These are phyloP conservation scores for Perca schrenkii DNA, from an alignment of 2,113 vertebrate genomes.

Conservation along the genomic window DNA sequence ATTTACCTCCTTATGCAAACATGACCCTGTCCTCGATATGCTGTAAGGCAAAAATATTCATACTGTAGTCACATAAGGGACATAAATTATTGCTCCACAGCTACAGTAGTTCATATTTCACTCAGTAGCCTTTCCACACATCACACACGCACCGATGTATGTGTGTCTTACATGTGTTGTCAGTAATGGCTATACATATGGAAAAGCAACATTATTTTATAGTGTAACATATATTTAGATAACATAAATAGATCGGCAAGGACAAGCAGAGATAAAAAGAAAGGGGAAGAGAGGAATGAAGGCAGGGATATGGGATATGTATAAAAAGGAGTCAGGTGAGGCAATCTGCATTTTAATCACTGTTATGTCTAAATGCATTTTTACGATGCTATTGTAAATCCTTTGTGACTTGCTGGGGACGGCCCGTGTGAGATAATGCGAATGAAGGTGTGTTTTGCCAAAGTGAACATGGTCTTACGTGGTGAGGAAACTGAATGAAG, in stretches of 20 bases:
- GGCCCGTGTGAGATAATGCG: neutral
- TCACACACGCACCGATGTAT: constrained; percentile 9
- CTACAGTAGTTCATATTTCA: constrained; percentile 64
- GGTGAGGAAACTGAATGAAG: neutral
- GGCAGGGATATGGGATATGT: constrained; percentile 22
- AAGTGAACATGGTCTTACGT: constrained; percentile 11
- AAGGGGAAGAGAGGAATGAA: constrained; percentile 23
- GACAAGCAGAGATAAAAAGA: constrained; percentile 8
- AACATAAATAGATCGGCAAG: constrained; percentile 53
- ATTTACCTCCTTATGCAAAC: constrained; percentile 84
- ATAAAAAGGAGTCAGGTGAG: constrained; percentile 16
- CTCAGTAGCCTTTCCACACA: constrained; percentile 17
- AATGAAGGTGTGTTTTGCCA: neutral
- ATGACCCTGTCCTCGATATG: constrained; percentile 78
- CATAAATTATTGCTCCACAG: constrained; percentile 71
- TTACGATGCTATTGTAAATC: neutral
- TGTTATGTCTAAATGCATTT: constrained; percentile 28
- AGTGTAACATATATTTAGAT: constrained; percentile 56
- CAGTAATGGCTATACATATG: constrained; percentile 47
- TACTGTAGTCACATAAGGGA: constrained; percentile 73
- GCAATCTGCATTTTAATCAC: constrained; percentile 59
- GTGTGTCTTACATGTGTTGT: constrained; percentile 19
- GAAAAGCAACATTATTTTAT: constrained; percentile 55
- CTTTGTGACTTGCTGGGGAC: neutral
- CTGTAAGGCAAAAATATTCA: constrained; percentile 79